Base-by-base conservation (phyloP, 2,797 vertebrate species). In the Podargus strigoides region DNA sequence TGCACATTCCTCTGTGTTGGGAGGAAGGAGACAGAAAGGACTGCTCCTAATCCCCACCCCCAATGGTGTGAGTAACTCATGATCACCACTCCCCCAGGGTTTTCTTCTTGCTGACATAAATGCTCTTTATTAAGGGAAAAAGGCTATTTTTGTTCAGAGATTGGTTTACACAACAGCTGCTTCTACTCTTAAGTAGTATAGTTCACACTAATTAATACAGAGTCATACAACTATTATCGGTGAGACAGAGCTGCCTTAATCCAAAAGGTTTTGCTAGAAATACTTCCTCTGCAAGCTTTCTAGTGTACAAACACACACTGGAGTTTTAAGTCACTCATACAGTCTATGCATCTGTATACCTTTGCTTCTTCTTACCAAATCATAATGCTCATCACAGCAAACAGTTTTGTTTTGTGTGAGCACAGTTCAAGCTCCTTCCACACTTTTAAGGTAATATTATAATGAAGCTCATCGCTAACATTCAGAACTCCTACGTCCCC, bases 1-100 rank as follows among this genome's bases (percentile, higher is more conserved):
- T 86, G 62, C 53, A 27, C 74, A 63, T 70, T 89, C 74, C 70
- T 70, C 18, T 17, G 58, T 7, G 34, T 28, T 69, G 68, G 24
- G 30, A 66, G 64, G 46, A 86, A 87, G 72, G 56, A 85, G 59
- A 72, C 78, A 86, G 30, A 56, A 63, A 82, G 4, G 60, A 58
- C 39, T 56, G 80, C 59, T 75, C 60, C 78, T 67, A 81, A 94
- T 78, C 64, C 74, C 79, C 85, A 85, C 73, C 70, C 76, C 92
- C 73, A 28, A 39, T 12, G 56, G 86, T 87, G 81, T 94, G 94
- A 96, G 93, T 82, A 95, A 89, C 91, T 73, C 93, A 94, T 96
- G 91, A 95, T 72, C 93, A 41, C 79, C 72, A 50, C 69, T 70
- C 87, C 92, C 66, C 44, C 23, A 47, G 73, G 76, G 63, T 37